Evolutionary conservation across 2,797 vertebrate genomes (phyloP).

Genomic region (Dicrostonyx torquatus): DNA sequence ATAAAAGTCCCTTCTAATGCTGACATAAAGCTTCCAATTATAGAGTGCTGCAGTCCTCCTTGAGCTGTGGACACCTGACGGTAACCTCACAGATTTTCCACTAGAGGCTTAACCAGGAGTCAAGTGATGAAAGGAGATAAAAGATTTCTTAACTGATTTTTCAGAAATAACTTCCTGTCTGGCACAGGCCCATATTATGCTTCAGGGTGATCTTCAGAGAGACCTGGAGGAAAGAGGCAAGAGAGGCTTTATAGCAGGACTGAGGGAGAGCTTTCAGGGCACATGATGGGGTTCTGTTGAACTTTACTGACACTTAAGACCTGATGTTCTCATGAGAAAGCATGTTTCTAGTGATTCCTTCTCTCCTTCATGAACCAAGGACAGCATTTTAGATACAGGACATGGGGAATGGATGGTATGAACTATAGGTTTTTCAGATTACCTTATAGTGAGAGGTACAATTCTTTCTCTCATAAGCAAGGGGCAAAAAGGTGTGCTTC

Average conservation of each 20-base stretch:
- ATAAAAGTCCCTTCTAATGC: constrained; percentile 35
- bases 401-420: background rate
- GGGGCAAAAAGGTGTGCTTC: background rate
- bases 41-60: background rate
- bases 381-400: background rate
- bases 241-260: background rate
- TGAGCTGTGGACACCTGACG: background rate
- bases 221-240: background rate
- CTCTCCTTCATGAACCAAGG: background rate
- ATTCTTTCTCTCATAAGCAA: background rate
- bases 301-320: background rate
- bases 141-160: constrained; percentile 62
- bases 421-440: background rate
- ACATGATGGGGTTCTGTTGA: background rate
- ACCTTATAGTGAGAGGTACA: background rate
- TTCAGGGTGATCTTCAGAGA: background rate
- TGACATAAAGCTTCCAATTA: constrained; percentile 56
- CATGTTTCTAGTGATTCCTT: background rate
- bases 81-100: constrained; percentile 44
- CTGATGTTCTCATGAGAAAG: background rate
- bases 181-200: background rate
- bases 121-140: constrained; percentile 65
- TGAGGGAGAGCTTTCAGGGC: background rate
- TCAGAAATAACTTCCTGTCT: constrained; percentile 26
- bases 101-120: constrained; percentile 40